These are phyloP conservation scores for Rhipidura dahli DNA, from an alignment of 2,113 vertebrate genomes.

Conservation along the genomic window DNA sequence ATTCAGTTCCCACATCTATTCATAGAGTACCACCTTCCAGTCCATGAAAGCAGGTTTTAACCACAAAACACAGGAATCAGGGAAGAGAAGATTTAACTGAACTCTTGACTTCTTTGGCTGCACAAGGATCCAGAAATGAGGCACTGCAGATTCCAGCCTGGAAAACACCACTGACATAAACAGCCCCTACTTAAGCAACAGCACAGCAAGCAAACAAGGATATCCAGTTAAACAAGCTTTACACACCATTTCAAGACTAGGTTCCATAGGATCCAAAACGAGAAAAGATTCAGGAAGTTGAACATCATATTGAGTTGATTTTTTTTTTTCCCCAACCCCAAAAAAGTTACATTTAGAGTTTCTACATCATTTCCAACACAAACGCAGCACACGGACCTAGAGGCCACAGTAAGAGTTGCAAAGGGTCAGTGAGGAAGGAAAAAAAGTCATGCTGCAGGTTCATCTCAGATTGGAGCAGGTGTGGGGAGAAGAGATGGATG, in stretches of 20 bases:
- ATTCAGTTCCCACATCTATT: neutral
- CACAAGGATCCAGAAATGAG: neutral
- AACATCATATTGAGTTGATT: neutral
- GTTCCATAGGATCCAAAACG: neutral
- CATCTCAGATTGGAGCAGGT: neutral
- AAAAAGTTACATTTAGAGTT: neutral
- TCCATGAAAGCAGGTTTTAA: neutral
- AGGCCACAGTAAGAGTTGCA: neutral
- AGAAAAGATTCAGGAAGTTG: neutral
- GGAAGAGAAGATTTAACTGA: neutral
- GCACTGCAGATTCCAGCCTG: neutral
- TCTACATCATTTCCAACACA: neutral
- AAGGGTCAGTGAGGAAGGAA: neutral
- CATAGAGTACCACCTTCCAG: neutral
- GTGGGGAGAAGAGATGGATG: neutral
- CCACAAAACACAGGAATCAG: neutral
- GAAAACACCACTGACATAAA: neutral
- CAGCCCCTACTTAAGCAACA: neutral
- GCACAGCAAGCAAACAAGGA: neutral
- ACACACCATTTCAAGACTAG: neutral
- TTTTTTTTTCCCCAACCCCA: fast-evolving
- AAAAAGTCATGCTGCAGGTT: neutral
- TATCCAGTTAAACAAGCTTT: neutral
- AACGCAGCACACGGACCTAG: neutral
- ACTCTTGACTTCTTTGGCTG: neutral